Conservation (phyloP, 2,797 vertebrate species). For the Danio aesculapii region DNA sequence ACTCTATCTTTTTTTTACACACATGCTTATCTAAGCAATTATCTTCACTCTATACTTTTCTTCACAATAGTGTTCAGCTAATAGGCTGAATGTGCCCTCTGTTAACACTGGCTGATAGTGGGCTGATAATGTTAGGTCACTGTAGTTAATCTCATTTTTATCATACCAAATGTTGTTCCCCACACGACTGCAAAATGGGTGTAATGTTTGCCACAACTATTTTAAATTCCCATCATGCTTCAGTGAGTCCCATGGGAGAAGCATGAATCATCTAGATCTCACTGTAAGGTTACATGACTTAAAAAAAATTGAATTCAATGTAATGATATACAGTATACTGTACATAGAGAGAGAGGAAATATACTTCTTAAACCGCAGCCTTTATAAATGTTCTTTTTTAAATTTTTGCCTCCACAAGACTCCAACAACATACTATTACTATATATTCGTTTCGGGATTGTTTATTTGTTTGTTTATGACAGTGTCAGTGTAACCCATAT, state of each 20-base stretch:
- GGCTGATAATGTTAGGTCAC: conserved; percentile 49
- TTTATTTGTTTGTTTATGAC: no score
- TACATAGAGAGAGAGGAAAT: no score
- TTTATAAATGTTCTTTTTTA: background rate
- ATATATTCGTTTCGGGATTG: no score
- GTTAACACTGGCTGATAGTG: conserved; percentile 53
- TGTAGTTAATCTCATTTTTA: conserved; percentile 43
- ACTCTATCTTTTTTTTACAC: conserved; percentile 30
- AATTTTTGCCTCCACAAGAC: background rate
- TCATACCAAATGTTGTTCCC: background rate
- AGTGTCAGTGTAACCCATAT: no score
- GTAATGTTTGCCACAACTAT: conserved; percentile 17
- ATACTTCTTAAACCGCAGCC: background rate
- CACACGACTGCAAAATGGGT: conserved; percentile 44
- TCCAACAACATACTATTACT: no score
- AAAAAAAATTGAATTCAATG: background rate
- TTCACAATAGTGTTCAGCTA: conserved; percentile 58
- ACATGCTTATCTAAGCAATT: conserved; percentile 66
- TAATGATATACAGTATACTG: background rate
- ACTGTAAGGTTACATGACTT: background rate
- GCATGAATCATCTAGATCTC: conserved; percentile 9
- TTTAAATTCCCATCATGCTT: conserved; percentile 1
- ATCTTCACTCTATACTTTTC: conserved; percentile 59
- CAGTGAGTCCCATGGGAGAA: conserved; percentile 7
- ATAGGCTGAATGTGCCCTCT: conserved; percentile 61